Evolutionary conservation across 1,140 invertebrate genomes (phyloP).

Genomic region (Antheraea mylitta): DNA sequence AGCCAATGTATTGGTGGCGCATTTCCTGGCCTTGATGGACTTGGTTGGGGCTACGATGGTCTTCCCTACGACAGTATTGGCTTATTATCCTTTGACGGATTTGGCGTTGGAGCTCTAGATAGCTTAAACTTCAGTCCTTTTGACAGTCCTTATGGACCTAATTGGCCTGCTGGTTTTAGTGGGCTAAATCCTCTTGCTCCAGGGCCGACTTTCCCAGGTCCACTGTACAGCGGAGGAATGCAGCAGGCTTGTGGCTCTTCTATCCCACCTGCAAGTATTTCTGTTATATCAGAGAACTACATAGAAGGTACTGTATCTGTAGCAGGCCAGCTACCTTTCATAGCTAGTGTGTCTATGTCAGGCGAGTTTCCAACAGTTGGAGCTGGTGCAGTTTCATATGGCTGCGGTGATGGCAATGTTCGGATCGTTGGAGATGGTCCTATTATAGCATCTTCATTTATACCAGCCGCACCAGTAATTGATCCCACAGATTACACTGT

Average conservation of each 20-base stretch:
- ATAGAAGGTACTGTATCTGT: conserved; percentile 16
- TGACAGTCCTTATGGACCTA: not conserved
- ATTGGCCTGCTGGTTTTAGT: not conserved
- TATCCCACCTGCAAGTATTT: conserved; percentile 35
- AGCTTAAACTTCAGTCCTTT: not conserved
- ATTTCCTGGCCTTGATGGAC: conserved; percentile 1
- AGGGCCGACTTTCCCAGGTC: not conserved
- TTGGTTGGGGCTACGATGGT: conserved; percentile 8
- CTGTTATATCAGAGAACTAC: conserved; percentile 22
- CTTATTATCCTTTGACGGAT: not conserved
- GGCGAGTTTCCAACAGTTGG: conserved; percentile 38
- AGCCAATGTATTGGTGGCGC: conserved; percentile 5
- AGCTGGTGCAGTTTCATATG: conserved; percentile 32
- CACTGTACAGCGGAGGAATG: not conserved
- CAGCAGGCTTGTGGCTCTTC: not conserved
- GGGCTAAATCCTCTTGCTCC: not conserved
- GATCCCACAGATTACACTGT: not conserved
- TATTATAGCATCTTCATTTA: conserved; percentile 12
- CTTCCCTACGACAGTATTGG: conserved; percentile 8
- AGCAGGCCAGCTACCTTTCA: conserved; percentile 42
- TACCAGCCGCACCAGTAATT: conserved; percentile 4
- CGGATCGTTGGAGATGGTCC: conserved; percentile 27
- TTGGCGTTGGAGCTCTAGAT: not conserved
- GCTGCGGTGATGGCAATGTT: conserved; percentile 37
- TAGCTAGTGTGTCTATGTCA: conserved; percentile 41